Evolutionary conservation across 1,140 invertebrate species (phyloP).

Genomic region (Zaprionus camerounensis): DNA sequence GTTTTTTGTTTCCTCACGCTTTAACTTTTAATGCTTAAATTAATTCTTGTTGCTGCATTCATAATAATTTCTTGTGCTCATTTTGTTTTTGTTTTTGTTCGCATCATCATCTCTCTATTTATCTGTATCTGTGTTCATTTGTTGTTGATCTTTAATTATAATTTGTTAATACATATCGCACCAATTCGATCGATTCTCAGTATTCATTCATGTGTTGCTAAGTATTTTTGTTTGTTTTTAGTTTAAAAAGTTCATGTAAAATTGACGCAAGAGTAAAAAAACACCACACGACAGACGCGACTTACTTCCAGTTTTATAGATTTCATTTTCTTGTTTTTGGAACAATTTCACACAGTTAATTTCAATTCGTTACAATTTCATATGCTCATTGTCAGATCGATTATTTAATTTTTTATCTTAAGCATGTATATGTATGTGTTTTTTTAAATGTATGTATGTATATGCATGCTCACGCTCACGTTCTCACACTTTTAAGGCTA

Average conservation of each 20-base stretch:
- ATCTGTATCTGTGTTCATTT: constrained; percentile 26
- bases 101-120: constrained; percentile 12
- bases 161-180: constrained; percentile 52
- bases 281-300: constrained; percentile 41
- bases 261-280: constrained; percentile 53
- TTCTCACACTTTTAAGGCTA: constrained; percentile 40
- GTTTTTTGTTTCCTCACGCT: constrained; percentile 52
- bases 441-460: constrained; percentile 47
- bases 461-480: constrained; percentile 22
- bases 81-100: constrained; percentile 46
- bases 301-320: constrained; percentile 1
- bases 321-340: constrained; percentile 29
- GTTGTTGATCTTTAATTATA: constrained; percentile 47
- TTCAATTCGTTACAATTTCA: constrained; percentile 68
- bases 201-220: constrained; percentile 13
- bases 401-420: constrained; percentile 36
- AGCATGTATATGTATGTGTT: constrained; percentile 46
- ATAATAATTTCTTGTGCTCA: constrained; percentile 69
- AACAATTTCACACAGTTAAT: constrained; percentile 74
- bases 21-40: constrained; percentile 64
- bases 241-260: constrained; percentile 40
- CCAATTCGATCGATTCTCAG: constrained; percentile 27
- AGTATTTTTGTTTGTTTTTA: constrained; percentile 11
- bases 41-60: constrained; percentile 53
- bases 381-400: constrained; percentile 51